Conservation (phyloP, 2,888 invertebrate genomes). For the Byasa hedistus region DNA sequence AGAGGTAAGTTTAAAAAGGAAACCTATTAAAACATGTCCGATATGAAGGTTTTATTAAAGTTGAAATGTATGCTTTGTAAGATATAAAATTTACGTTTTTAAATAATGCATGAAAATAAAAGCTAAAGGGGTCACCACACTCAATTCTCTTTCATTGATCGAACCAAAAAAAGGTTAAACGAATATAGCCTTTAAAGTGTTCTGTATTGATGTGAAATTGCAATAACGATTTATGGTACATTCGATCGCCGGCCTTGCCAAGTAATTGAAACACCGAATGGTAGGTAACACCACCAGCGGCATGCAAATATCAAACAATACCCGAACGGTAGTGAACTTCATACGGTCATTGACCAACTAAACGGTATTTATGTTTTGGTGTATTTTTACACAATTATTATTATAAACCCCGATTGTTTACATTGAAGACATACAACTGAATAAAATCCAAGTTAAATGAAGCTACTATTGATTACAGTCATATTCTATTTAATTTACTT, state of each 20-base stretch:
- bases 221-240: not conserved
- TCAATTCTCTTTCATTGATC: constrained; percentile 18
- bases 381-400: not conserved
- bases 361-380: constrained; percentile 1
- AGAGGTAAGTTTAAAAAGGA: too few relatives aligned
- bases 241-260: constrained; percentile 21
- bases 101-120: constrained; percentile 8
- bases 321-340: constrained; percentile 26
- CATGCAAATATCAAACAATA: constrained; percentile 27
- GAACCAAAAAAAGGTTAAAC: not conserved
- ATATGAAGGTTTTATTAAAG: not conserved
- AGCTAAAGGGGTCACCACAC: constrained; percentile 16
- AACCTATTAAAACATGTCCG: too few relatives aligned
- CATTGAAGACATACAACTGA: not conserved
- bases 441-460: too few relatives aligned
- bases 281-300: constrained; percentile 16
- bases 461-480: too few relatives aligned
- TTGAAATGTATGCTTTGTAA: not conserved
- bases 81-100: not conserved
- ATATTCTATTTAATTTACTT: too few relatives aligned
- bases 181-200: constrained; percentile 7
- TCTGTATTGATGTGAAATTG: constrained; percentile 7
- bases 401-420: not conserved
- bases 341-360: constrained; percentile 20
- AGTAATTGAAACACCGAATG: constrained; percentile 26